Percentiles rank a stretch among this genome's conserved stretches.
These are phyloP conservation scores for Erinaceus europaeus DNA, from an alignment of 2,113 vertebrate species.

Conservation along the genomic window DNA sequence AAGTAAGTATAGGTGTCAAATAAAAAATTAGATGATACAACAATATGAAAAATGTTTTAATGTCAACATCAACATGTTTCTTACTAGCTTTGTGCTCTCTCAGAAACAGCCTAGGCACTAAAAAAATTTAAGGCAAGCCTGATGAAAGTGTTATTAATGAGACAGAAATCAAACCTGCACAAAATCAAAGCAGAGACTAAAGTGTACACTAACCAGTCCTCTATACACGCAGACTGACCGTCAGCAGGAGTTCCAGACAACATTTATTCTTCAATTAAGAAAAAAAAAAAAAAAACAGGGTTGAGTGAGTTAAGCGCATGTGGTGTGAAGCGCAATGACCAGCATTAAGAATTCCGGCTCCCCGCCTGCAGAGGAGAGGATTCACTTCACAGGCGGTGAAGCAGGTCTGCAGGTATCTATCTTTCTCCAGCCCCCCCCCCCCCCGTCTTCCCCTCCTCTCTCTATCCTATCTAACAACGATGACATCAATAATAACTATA, in stretches of 20 bases:
- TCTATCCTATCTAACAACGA: no score
- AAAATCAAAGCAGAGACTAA: slow-evolving; percentile 47
- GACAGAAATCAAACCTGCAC: slow-evolving; percentile 52
- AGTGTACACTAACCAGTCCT: slow-evolving; percentile 19
- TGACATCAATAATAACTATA: no score
- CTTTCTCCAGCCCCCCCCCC: no score
- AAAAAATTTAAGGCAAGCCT: slow-evolving; percentile 29
- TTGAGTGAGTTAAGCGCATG: no score
- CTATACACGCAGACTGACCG: background rate
- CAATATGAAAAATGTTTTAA: background rate
- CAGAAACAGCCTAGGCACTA: background rate
- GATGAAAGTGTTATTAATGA: slow-evolving; percentile 36
- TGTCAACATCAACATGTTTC: background rate
- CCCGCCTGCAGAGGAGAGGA: no score
- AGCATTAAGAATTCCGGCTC: no score
- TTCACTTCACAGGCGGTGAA: no score
- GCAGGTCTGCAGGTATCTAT: no score
- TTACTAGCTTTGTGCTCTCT: slow-evolving; percentile 13
- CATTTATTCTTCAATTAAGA: slow-evolving; percentile 6
- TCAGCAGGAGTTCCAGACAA: background rate
- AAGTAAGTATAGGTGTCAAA: background rate
- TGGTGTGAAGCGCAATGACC: no score
- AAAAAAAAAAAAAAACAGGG: background rate
- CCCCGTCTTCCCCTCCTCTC: no score
- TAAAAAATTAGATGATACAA: background rate